phyloP scores from a whole-genome alignment of 37 sponge, comb jelly and placozoan genomes.

The Geodia barretti region DNA sequence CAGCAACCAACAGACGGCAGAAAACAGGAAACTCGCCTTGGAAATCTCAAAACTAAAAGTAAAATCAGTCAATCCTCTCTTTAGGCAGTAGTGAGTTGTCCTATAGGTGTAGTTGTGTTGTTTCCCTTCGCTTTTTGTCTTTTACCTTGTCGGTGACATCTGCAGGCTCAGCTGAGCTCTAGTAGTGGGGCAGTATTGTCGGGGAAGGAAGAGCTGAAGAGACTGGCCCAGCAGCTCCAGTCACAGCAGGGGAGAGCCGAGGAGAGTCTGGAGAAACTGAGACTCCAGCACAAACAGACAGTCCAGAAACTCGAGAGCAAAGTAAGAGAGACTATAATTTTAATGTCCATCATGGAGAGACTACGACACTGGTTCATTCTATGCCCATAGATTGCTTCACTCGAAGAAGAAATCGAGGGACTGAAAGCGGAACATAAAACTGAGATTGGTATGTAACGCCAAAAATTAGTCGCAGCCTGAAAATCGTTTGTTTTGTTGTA shows the following conservation, averaged over 20 bases:
- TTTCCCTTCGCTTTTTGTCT: too few species aligned
- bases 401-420: slow-evolving; percentile 39
- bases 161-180: slow-evolving; percentile 36
- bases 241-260: slow-evolving; percentile 5
- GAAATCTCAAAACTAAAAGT: slow-evolving; percentile 65
- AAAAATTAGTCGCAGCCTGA: too few species aligned
- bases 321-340: not conserved
- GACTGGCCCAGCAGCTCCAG: slow-evolving; percentile 31
- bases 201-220: slow-evolving; percentile 44
- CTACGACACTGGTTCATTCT: not conserved
- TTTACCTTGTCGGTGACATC: too few species aligned
- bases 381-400: slow-evolving; percentile 13
- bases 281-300: slow-evolving; percentile 8
- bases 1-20: slow-evolving; percentile 32
- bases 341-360: not conserved
- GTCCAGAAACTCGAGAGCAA: slow-evolving; percentile 25
- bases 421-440: slow-evolving; percentile 12
- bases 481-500: too few species aligned
- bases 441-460: slow-evolving; percentile 40
- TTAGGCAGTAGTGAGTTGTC: too few species aligned
- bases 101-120: too few species aligned
- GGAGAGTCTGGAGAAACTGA: not conserved
- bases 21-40: slow-evolving; percentile 54
- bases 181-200: slow-evolving; percentile 23
- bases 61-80: not conserved